These are phyloP conservation scores for Oxystoma pomonae DNA, from an alignment of 2,888 invertebrate genomes.

Conservation along the genomic window DNA sequence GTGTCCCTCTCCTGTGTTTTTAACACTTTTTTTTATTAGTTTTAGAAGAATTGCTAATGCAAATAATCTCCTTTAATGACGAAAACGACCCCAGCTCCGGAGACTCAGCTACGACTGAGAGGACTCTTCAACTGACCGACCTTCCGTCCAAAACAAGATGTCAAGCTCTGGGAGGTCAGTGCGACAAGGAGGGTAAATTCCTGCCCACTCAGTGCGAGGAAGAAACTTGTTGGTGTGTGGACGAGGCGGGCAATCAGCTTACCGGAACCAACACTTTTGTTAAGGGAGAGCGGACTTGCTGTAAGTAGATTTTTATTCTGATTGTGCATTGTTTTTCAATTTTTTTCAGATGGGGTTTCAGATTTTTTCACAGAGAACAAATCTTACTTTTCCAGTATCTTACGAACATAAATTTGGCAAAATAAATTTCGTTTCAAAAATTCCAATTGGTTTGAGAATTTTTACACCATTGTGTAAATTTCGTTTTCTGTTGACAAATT, in stretches of 20 bases:
- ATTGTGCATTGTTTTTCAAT: background rate
- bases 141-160: conserved; percentile 45
- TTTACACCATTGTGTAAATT: no score
- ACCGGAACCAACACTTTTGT: conserved; percentile 58
- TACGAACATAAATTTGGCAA: no score
- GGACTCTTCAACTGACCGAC: conserved; percentile 32
- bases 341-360: conserved; percentile 1
- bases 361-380: background rate
- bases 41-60: conserved; percentile 68
- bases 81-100: conserved; percentile 48
- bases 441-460: no score
- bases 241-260: conserved; percentile 73
- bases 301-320: conserved; percentile 45
- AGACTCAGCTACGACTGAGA: conserved; percentile 27
- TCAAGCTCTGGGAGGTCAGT: conserved; percentile 52
- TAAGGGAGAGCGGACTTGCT: conserved; percentile 56
- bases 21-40: no score
- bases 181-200: conserved; percentile 66
- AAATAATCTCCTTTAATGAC: conserved; percentile 55
- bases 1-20: no score
- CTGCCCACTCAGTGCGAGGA: conserved; percentile 69
- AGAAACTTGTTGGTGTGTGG: conserved; percentile 81
- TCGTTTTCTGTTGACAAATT: no score
- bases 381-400: no score
- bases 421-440: no score